A percentile compares a stretch with the other conserved stretches of the same genome.
phyloP scores from a whole-genome alignment of 1,140 invertebrate genomes.

The Yoshiicerus persimilis region DNA sequence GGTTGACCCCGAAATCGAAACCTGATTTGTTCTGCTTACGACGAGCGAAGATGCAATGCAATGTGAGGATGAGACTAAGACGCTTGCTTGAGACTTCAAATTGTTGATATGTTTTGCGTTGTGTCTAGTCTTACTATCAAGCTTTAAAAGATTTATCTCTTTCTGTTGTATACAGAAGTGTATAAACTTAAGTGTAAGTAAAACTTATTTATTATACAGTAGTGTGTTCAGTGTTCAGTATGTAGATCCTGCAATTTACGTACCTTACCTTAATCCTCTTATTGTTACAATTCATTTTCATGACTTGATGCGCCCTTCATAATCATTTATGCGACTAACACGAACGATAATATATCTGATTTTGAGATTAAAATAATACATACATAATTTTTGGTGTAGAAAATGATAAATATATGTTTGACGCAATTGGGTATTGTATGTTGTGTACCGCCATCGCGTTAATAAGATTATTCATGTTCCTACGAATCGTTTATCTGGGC shows the following conservation, averaged over 20 bases:
- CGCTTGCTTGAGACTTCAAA: not conserved
- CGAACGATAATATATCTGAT: not conserved
- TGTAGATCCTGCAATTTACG: not conserved
- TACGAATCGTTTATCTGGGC: too few relatives aligned
- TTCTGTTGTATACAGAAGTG: too few relatives aligned
- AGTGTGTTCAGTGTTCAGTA: not conserved
- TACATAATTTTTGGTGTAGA: not conserved
- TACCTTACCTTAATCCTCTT: not conserved
- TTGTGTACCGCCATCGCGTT: not conserved
- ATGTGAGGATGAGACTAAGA: not conserved
- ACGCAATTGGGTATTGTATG: not conserved
- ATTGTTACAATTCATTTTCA: not conserved
- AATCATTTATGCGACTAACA: not conserved
- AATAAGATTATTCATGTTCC: not conserved
- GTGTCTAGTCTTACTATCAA: not conserved
- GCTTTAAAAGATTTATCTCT: too few relatives aligned
- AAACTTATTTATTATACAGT: not conserved
- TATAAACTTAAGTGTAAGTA: too few relatives aligned
- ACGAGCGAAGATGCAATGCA: not conserved
- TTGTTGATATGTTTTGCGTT: not conserved
- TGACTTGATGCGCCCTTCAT: not conserved
- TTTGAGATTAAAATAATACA: not conserved
- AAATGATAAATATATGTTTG: not conserved
- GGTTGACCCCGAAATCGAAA: slow-evolving; percentile 14
- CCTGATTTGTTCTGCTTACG: slow-evolving; percentile 11